Conservation (phyloP, 1,140 invertebrate species). For the Cyrtorhinus lividipennis region DNA sequence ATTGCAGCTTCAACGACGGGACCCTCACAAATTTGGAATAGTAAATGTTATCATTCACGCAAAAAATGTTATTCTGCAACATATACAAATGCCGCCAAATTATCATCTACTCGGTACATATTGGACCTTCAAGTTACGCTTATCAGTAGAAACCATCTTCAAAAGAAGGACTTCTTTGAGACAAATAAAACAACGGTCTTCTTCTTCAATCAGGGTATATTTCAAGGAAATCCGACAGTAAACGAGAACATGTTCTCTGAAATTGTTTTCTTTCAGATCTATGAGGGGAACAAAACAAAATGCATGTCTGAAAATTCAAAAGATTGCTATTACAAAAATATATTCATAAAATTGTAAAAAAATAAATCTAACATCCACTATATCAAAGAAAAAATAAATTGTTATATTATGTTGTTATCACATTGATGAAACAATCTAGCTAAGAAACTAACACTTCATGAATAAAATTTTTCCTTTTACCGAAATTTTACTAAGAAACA, state of each 20-base stretch:
- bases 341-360: conserved; percentile 9
- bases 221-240: background rate
- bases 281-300: background rate
- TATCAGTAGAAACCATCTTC: no score
- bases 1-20: no score
- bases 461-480: background rate
- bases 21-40: no score
- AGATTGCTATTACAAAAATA: conserved; percentile 6
- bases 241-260: background rate
- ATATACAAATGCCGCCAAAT: no score
- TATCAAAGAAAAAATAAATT: conserved; percentile 6
- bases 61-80: no score
- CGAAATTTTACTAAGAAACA: background rate
- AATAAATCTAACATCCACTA: conserved; percentile 8
- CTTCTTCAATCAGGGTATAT: background rate
- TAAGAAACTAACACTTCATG: conserved; percentile 2
- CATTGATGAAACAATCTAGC: conserved; percentile 4
- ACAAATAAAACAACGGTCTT: no score
- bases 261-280: background rate
- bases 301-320: conserved; percentile 1
- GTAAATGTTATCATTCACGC: no score
- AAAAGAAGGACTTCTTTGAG: no score
- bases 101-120: no score
- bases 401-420: conserved; percentile 6
- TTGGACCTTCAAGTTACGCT: no score